Evolutionary conservation across 2,113 vertebrate genomes (phyloP), one percentile per base, ranked within the genome.

Genomic region (Copsychus sechellarum): DNA sequence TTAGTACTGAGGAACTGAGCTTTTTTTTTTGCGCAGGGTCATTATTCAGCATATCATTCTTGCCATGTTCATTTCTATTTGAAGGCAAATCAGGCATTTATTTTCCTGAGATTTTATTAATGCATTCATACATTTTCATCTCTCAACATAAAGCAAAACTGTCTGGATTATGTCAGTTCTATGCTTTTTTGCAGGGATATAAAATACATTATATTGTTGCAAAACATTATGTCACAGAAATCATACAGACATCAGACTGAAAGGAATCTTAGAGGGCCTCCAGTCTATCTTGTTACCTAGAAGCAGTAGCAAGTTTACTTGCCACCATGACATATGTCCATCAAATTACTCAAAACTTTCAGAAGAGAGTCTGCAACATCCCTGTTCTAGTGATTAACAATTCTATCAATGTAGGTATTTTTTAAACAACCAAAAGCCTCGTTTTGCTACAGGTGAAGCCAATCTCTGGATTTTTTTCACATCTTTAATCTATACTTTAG

Each of bases 1-100:
- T 97, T 89, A 96, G 97, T 94, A 97, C 97, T 97, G 97, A 98
- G 76, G 94, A 97, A 97, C 98, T 96, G 97, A 98, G 98, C 98
- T 97, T 2, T 23, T 38, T 97, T 98, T 97, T 98, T 97, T 98
- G 98, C 96, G 96, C 92, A 97, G 96, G 97, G 96, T 95, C 93
- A 72, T 81, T 95, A 92, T 81, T 86, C 95, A 84, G 80, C 61
- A n/a, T 53, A 42, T 61, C 58, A 64, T 94, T 90, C 56, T 57
- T 94, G 34, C 26, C 5, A 0, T 57, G 36, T 81, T 94, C 80
- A 45, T 93, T 95, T 88, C 65, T 76, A 95, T 90, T 92, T 97
- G 40, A 85, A 95, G 83, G 69, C 57, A 81, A 69, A 88, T 61
- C 81, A 93, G 83, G 40, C 61, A 76, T 84, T 95, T 87, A 47